A percentile compares a stretch with the other conserved stretches of the same genome.
These are phyloP conservation scores for Cassiopea xamachana DNA, from an alignment of 30 jellyfish, hydroid and myxozoan species.

Conservation along the genomic window DNA sequence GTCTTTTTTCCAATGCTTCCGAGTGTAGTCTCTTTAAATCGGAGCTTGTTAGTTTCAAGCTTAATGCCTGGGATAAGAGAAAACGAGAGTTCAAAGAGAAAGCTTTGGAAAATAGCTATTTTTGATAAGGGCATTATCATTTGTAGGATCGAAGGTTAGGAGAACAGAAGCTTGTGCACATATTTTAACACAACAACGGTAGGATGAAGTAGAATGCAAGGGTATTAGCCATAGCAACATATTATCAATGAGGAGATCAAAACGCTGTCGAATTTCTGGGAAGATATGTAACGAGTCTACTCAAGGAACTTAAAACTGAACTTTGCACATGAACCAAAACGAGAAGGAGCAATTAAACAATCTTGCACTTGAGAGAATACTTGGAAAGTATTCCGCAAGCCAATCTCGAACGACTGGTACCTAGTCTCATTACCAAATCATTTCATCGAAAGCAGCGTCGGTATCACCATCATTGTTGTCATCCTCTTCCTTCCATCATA, in stretches of 20 bases:
- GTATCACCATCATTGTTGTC: neutral
- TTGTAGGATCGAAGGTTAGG: no score
- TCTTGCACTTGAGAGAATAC: neutral
- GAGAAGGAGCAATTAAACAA: neutral
- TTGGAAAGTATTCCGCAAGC: neutral
- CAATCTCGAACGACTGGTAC: neutral
- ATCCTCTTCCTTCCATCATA: no score
- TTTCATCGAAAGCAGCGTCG: neutral
- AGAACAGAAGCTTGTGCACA: no score
- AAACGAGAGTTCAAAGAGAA: neutral
- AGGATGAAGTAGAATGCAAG: no score
- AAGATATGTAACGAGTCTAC: no score
- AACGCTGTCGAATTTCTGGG: no score
- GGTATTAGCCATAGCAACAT: no score
- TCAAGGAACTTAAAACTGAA: no score
- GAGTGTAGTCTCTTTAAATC: slow-evolving; percentile 51
- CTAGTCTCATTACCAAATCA: neutral
- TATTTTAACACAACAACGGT: no score
- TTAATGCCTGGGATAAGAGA: slow-evolving; percentile 25
- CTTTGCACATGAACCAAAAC: neutral
- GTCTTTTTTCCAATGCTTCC: slow-evolving; percentile 47
- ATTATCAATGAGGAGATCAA: no score
- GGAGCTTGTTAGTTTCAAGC: slow-evolving; percentile 32
- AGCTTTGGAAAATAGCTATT: no score
- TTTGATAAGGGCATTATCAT: no score